A percentile compares a stretch with the other conserved stretches of the same genome.
phyloP scores from a whole-genome alignment of 1,140 invertebrate genomes.

The Tetramorium alpestre region DNA sequence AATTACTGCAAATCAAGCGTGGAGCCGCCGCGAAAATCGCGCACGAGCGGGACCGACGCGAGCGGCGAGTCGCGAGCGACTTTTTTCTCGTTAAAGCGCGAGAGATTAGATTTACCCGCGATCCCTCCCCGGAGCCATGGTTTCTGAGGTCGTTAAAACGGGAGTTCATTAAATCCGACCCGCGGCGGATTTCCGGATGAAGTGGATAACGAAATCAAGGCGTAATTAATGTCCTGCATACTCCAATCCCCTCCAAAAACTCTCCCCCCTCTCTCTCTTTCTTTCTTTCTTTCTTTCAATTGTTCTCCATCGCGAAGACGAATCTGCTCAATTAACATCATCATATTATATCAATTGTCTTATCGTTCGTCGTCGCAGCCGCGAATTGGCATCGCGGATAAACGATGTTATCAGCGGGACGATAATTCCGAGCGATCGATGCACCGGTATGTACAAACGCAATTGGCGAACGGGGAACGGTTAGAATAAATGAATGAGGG shows the following conservation, averaged over 20 bases:
- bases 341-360: background rate
- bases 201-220: conserved; percentile 21
- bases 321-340: background rate
- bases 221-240: conserved; percentile 4
- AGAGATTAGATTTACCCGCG: conserved; percentile 7
- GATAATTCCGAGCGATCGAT: conserved; percentile 44
- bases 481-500: conserved; percentile 47
- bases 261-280: background rate
- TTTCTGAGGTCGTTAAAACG: conserved; percentile 8
- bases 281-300: background rate
- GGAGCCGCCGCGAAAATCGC: conserved; percentile 3
- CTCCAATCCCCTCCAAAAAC: no score
- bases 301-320: background rate
- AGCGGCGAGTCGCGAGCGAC: background rate
- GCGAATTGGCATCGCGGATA: conserved; percentile 3
- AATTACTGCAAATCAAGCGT: conserved; percentile 44
- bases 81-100: background rate
- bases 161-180: conserved; percentile 12
- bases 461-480: conserved; percentile 12
- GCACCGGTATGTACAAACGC: conserved; percentile 26
- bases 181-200: background rate
- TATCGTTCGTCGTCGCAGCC: conserved; percentile 7
- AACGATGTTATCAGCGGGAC: conserved; percentile 21
- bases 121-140: background rate
- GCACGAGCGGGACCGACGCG: background rate